Evolutionary conservation across 1,140 invertebrate genomes (phyloP), one percentile per base, ranked within the genome.

Genomic region (Periplaneta americana): DNA sequence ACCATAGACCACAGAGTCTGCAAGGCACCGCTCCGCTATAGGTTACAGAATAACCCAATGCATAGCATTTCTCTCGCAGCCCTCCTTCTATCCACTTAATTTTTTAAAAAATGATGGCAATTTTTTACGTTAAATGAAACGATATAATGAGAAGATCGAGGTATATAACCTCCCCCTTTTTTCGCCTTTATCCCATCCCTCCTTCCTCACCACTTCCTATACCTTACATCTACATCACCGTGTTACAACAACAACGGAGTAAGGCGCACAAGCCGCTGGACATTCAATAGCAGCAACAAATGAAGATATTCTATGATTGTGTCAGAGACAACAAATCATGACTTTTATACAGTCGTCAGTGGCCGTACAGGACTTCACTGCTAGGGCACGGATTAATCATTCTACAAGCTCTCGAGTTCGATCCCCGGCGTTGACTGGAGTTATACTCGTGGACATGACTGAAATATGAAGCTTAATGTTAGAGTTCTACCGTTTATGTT

Each of bases 71-170:
- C 48, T 28, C 48, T 28, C 48, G 28, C 48, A 48, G 10, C 48
- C 48, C 48, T 36, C 76, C 34, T 78, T 36, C 76, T 36, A 78
- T 78, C 76, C 76, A 78, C 76, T 78, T 78, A 78, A 78, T 78
- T 78, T 78, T 78, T 78, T 36, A 36, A 78, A 78, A 78, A 78
- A 78, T 78, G 76, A 78, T 36, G 76, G 76, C 36, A 34, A 78
- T 78, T 78, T 78, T 78, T 78, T 78, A 78, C 34, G 76, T 78
- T 78, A 78, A 78, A 78, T 78, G 76, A 78, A 78, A 78, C 48
- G 48, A 66, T 66, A 66, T 66, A 66, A 66, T 66, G 48, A 66
- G 48, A 66, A 66, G 48, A 66, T 66, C 48, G 48, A 66, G 48
- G 48, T 66, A 66, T 66, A 66, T 66, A 66, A 66, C 48, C 48